Conservation (phyloP, 1,140 invertebrate species). For the Protaetia brevitarsis region DNA sequence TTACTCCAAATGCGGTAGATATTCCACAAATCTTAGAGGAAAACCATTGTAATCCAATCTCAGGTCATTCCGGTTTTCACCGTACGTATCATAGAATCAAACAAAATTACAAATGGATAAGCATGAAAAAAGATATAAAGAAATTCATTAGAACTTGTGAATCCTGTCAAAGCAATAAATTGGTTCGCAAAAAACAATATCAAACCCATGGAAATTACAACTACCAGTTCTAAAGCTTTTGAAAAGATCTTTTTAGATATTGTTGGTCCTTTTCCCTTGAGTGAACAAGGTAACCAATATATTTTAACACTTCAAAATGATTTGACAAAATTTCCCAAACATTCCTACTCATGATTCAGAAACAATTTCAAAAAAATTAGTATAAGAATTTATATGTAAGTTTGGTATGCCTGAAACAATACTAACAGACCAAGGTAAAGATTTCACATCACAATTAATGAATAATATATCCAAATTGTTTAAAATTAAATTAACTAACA, state of each 20-base stretch:
- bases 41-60: slow-evolving; percentile 38
- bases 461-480: neutral
- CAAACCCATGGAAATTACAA: slow-evolving; percentile 46
- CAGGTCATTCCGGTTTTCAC: slow-evolving; percentile 42
- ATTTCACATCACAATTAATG: slow-evolving; percentile 1
- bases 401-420: slow-evolving; percentile 39
- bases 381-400: slow-evolving; percentile 36
- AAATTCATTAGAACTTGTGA: slow-evolving; percentile 41
- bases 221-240: slow-evolving; percentile 41
- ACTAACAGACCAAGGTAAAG: neutral
- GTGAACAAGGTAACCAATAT: slow-evolving; percentile 37
- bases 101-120: slow-evolving; percentile 44
- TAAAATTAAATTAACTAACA: neutral
- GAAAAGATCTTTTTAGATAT: slow-evolving; percentile 40
- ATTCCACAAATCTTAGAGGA: too few species aligned
- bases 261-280: slow-evolving; percentile 36
- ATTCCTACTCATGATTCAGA: slow-evolving; percentile 33
- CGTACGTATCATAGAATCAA: slow-evolving; percentile 44
- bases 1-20: too few species aligned
- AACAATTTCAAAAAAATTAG: slow-evolving; percentile 36
- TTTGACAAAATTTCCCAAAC: slow-evolving; percentile 40
- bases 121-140: slow-evolving; percentile 45
- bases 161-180: slow-evolving; percentile 46
- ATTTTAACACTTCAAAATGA: slow-evolving; percentile 42
- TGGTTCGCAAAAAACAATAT: slow-evolving; percentile 37